A percentile compares a stretch with the other conserved stretches of the same genome.
These are phyloP conservation scores for Pogona vitticeps DNA, from an alignment of 2,113 vertebrate species.

Conservation along the genomic window DNA sequence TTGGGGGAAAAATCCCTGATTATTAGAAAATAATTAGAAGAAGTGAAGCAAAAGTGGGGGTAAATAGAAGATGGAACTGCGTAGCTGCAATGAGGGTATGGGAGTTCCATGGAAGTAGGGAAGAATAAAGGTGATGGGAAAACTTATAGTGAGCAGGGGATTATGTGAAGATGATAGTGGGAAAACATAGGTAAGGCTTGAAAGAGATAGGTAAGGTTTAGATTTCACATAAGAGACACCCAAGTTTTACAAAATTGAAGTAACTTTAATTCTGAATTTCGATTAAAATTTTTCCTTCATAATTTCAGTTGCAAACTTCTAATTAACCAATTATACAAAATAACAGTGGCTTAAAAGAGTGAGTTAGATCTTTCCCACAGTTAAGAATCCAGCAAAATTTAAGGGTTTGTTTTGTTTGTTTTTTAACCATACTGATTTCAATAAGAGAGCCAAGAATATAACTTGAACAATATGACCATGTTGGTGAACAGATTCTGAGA, in stretches of 20 bases:
- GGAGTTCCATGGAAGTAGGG: background rate
- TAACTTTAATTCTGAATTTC: background rate
- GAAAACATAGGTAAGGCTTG: too few relatives aligned
- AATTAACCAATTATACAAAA: background rate
- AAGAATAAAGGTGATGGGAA: background rate
- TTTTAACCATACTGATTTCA: background rate
- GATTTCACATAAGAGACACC: too few relatives aligned
- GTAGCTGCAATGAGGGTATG: background rate
- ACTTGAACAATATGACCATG: too few relatives aligned
- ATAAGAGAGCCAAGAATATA: background rate
- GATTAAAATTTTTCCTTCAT: too few relatives aligned
- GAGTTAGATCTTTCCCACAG: background rate
- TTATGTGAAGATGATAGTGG: background rate
- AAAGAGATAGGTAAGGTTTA: too few relatives aligned
- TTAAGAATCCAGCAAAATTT: background rate
- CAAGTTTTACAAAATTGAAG: background rate
- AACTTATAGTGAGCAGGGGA: too few relatives aligned
- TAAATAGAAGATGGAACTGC: background rate
- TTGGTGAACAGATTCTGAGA: too few relatives aligned
- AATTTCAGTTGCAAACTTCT: background rate
- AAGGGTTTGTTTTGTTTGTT: too few relatives aligned
- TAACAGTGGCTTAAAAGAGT: too few relatives aligned
- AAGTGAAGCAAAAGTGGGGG: background rate
- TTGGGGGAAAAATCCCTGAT: background rate
- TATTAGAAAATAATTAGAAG: background rate